Conservation (phyloP, 1,140 invertebrate species). For the Nasonia vitripennis region DNA sequence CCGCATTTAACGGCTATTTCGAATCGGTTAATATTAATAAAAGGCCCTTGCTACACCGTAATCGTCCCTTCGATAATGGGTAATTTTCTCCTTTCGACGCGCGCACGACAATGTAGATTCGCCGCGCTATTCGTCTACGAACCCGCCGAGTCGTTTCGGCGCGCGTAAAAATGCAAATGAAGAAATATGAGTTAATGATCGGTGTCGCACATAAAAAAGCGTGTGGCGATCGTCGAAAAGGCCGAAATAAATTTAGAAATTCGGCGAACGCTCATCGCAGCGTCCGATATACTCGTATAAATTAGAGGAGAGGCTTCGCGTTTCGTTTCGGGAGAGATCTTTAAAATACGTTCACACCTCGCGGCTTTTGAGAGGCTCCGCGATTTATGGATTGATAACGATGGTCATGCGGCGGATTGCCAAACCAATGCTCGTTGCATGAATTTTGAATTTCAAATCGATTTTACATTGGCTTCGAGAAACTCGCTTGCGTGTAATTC, state of each 20-base stretch:
- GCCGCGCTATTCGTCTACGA: background rate
- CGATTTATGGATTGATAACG: constrained; percentile 48
- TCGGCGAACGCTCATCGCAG: constrained; percentile 26
- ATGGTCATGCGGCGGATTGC: background rate
- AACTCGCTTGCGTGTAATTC: background rate
- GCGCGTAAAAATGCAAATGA: constrained; percentile 49
- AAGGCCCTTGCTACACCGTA: background rate
- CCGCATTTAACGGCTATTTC: background rate
- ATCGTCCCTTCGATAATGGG: background rate
- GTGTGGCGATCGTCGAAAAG: background rate
- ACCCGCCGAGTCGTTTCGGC: background rate
- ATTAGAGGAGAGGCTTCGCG: constrained; percentile 9
- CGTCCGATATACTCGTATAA: constrained; percentile 24
- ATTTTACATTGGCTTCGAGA: too few relatives aligned
- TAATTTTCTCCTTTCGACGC: constrained; percentile 20
- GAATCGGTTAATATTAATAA: background rate
- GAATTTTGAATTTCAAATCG: too few relatives aligned
- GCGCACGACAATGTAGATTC: constrained; percentile 27
- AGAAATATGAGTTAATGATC: constrained; percentile 50
- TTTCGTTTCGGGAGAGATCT: constrained; percentile 49
- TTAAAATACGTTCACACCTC: constrained; percentile 53
- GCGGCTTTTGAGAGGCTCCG: constrained; percentile 29
- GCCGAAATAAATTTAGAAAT: constrained; percentile 32
- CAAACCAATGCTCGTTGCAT: background rate
- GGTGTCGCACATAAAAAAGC: constrained; percentile 26